Evolutionary conservation across 2,113 vertebrate genomes (phyloP).

Genomic region (Grammomys dolichurus): DNA sequence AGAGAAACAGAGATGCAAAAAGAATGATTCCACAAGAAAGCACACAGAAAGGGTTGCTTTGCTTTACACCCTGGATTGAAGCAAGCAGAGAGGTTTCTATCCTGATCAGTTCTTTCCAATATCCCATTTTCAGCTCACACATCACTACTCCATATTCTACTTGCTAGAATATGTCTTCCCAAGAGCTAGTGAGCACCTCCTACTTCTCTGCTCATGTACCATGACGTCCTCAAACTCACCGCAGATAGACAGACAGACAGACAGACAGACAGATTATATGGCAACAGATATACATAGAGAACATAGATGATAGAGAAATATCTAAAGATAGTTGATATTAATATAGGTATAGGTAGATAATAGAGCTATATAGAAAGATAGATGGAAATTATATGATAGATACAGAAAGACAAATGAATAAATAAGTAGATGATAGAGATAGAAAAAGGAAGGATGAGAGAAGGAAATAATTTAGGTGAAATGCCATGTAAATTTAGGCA

Average conservation of each 20-base stretch:
- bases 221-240: neutral
- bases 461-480: neutral
- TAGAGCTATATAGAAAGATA: neutral
- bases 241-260: neutral
- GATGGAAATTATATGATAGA: no score
- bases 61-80: neutral
- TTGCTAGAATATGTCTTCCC: neutral
- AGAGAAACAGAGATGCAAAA: neutral
- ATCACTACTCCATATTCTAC: neutral
- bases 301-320: no score
- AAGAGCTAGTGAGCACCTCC: no score
- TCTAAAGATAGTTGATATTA: no score
- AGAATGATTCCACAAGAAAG: accelerated
- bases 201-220: neutral
- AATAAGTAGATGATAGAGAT: neutral
- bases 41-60: accelerated
- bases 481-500: no score
- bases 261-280: neutral
- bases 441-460: neutral
- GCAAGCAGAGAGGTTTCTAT: accelerated
- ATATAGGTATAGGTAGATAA: neutral
- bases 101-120: neutral
- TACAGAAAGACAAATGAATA: neutral
- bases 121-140: neutral
- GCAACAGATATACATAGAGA: no score